Conservation (phyloP, 2,888 invertebrate species). For the Patella ulyssiponensis region DNA sequence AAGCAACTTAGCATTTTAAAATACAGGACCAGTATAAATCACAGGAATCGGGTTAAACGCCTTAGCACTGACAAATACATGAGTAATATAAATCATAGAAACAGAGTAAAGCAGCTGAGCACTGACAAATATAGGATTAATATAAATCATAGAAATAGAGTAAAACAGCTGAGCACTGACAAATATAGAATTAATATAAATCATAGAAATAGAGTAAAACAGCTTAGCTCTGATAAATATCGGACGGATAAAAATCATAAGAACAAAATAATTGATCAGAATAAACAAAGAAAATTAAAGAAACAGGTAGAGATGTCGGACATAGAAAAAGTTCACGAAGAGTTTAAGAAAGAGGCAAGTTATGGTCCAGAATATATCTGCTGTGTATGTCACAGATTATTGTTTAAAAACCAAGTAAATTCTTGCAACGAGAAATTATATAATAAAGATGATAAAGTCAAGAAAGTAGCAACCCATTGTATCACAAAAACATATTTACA, state of each 20-base stretch:
- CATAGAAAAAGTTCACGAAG: neutral
- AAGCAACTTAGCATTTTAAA: neutral
- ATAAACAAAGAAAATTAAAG: neutral
- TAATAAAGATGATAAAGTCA: neutral
- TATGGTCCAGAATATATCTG: neutral
- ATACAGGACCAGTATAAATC: too few relatives aligned
- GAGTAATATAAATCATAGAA: too few relatives aligned
- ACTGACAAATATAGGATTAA: neutral
- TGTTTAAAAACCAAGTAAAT: neutral
- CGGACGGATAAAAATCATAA: neutral
- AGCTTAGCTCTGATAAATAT: neutral
- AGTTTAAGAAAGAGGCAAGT: neutral
- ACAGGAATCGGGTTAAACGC: too few relatives aligned
- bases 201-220: neutral
- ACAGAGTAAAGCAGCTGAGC: too few relatives aligned
- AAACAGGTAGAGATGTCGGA: neutral
- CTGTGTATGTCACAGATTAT: neutral
- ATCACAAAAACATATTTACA: conserved; percentile 5
- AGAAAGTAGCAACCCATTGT: neutral
- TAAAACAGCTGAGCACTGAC: neutral
- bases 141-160: neutral
- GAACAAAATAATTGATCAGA: neutral
- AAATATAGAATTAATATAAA: neutral
- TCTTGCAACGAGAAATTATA: neutral
- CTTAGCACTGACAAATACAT: too few relatives aligned